A percentile compares a stretch with the other conserved stretches of the same genome.
Evolutionary conservation across 2,113 vertebrate species (phyloP).

Genomic region (Climacteris rufus): DNA sequence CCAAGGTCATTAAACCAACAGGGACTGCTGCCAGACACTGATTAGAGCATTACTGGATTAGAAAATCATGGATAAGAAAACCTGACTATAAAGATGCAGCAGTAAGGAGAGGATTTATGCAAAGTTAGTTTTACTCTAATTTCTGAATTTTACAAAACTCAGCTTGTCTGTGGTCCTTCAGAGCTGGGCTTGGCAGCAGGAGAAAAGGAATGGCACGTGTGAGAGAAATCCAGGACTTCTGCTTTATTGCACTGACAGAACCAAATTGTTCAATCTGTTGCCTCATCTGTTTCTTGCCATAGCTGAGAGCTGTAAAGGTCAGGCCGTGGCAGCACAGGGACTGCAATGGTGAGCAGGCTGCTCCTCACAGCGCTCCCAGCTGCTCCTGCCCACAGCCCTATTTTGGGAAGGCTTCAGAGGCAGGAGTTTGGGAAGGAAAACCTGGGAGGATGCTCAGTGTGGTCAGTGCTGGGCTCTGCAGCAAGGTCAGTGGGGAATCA

Average conservation of each 20-base stretch:
- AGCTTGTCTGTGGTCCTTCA: not conserved
- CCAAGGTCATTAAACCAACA: not conserved
- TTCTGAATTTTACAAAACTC: not conserved
- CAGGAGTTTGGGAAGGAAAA: not conserved
- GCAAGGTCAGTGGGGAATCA: not conserved
- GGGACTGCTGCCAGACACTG: not conserved
- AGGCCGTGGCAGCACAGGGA: slow-evolving; percentile 38
- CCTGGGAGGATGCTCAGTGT: not conserved
- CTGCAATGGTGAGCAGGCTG: slow-evolving; percentile 38
- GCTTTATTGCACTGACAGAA: slow-evolving; percentile 69
- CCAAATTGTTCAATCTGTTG: slow-evolving; percentile 66
- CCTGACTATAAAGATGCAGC: fast-evolving
- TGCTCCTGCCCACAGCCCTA: slow-evolving; percentile 30
- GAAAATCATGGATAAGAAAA: not conserved
- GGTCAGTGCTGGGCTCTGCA: not conserved
- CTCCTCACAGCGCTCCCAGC: slow-evolving; percentile 37
- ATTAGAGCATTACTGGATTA: not conserved
- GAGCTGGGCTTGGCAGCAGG: slow-evolving; percentile 22
- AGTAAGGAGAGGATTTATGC: not conserved
- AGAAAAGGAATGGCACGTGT: slow-evolving; percentile 46
- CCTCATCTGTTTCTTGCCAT: slow-evolving; percentile 64
- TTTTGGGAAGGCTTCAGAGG: slow-evolving; percentile 31
- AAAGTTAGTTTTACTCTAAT: not conserved
- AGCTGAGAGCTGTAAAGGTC: slow-evolving; percentile 61
- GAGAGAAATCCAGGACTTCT: slow-evolving; percentile 64